These are phyloP conservation scores for Cyclargus thomasi DNA, from an alignment of 1,140 invertebrate species.

Conservation along the genomic window DNA sequence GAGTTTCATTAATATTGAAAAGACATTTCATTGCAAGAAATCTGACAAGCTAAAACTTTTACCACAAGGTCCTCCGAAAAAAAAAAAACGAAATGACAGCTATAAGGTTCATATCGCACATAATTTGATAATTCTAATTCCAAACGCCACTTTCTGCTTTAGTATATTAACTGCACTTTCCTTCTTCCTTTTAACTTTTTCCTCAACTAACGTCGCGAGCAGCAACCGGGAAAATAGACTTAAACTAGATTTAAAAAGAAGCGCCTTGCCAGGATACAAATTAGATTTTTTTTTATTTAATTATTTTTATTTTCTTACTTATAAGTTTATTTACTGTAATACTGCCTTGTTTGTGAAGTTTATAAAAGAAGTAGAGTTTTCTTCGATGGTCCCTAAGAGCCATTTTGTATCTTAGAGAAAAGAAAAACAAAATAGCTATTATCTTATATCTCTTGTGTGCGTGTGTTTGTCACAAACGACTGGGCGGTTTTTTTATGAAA, in stretches of 20 bases:
- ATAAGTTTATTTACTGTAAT: neutral
- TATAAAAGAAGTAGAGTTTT: too few relatives aligned
- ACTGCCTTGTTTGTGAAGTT: neutral
- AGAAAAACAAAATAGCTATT: too few relatives aligned
- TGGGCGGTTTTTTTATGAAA: too few relatives aligned
- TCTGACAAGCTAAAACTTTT: too few relatives aligned
- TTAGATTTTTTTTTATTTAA: neutral
- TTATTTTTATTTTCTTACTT: slow-evolving; percentile 1
- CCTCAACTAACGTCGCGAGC: neutral
- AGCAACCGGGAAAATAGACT: neutral
- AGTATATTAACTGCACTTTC: neutral
- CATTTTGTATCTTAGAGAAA: too few relatives aligned
- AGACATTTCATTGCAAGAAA: too few relatives aligned
- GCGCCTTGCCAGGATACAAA: neutral
- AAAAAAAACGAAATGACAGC: too few relatives aligned
- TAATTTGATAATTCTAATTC: neutral
- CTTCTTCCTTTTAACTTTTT: neutral
- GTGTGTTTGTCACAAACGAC: too few relatives aligned
- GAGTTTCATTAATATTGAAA: too few relatives aligned
- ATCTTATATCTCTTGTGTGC: too few relatives aligned
- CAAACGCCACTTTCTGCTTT: neutral
- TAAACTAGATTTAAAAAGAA: slow-evolving; percentile 4
- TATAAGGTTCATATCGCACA: neutral
- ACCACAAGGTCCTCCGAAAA: too few relatives aligned
- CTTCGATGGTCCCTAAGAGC: too few relatives aligned